Evolutionary conservation across 2,113 vertebrate genomes (phyloP), one percentile per base, ranked within the genome.

Genomic region (Albula goreensis): DNA sequence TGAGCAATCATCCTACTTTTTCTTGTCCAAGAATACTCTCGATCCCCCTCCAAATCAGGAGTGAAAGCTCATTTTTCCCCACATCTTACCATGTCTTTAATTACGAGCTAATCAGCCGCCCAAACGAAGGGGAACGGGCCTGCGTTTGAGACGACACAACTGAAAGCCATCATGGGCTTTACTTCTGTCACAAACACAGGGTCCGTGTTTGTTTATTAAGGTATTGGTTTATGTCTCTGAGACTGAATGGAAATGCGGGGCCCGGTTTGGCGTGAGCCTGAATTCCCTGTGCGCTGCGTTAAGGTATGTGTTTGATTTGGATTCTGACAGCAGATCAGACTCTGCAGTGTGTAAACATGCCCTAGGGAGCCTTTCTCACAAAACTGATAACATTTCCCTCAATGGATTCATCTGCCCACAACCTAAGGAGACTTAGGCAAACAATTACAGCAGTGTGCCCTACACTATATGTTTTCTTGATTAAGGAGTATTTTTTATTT

Each of bases 31-130:
- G 82, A 53, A 81, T 74, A 60, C 17, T 52, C 78, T 60, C 70
- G n/a, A 25, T 80, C 49, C n/a, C 49, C 53, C 1, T 51, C 17
- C 70, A 78, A 48, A 53, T 49, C 17, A 86, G 56, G 66, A 74
- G 77, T 52, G 77, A 63, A 49, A 81, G 87, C 86, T 86, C 1
- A 5, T 85, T 89, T 89, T 89, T 90, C 83, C 82, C 87, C 31
- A 81, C 22, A 80, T 63, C 48, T 63, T 25, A 85, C 53, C 83
- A 84, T 85, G 88, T 86, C 89, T 91, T 92, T 94, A 93, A 94
- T 93, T 92, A 92, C 88, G 88, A 91, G 87, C 88, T 89, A 92
- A 93, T 91, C 91, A 86, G 84, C 90, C 89, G 86, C 88, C 85
- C 90, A 87, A 91, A 92, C 86, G 53, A 89, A 88, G 86, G 89